phyloP scores from a whole-genome alignment of 37 sponge, comb jelly and placozoan species.

The Chondrilla cf. caribensis region DNA sequence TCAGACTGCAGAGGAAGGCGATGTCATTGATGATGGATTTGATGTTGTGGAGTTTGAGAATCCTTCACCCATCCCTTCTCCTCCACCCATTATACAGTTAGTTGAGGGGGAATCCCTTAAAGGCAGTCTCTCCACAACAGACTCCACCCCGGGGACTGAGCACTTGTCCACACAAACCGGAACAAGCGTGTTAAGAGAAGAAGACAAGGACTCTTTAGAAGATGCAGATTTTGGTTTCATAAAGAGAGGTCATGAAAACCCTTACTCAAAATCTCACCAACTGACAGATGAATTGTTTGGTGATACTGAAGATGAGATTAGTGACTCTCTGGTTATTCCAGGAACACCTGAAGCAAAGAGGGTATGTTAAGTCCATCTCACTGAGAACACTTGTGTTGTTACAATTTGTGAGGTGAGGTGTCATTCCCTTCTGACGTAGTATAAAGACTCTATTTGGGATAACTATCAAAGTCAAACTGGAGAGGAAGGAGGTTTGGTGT shows the following conservation, averaged over 20 bases:
- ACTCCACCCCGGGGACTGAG: not conserved
- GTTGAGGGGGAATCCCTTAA: not conserved
- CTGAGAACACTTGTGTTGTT: too few relatives aligned
- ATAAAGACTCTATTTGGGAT: conserved; percentile 4
- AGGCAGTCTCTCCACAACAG: not conserved
- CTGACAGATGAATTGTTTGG: conserved; percentile 6
- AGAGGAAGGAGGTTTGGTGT: conserved; percentile 14
- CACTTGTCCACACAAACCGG: not conserved
- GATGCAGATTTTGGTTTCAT: conserved; percentile 14
- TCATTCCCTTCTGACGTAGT: conserved; percentile 25
- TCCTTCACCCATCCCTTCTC: too few relatives aligned
- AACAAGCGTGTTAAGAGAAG: not conserved
- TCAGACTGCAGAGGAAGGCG: too few relatives aligned
- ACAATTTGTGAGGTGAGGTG: conserved; percentile 35
- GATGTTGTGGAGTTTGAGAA: not conserved
- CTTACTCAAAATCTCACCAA: not conserved
- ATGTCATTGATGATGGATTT: not conserved
- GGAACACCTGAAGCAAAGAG: conserved; percentile 68
- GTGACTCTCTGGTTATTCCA: conserved; percentile 53
- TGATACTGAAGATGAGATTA: not conserved
- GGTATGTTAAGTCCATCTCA: conserved; percentile 32
- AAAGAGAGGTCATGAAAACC: not conserved
- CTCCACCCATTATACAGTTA: too few relatives aligned
- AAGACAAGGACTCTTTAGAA: not conserved
- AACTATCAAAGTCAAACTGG: not conserved